These are phyloP conservation scores for Terebella lapidaria DNA, from an alignment of 2,888 invertebrate genomes.

Conservation along the genomic window DNA sequence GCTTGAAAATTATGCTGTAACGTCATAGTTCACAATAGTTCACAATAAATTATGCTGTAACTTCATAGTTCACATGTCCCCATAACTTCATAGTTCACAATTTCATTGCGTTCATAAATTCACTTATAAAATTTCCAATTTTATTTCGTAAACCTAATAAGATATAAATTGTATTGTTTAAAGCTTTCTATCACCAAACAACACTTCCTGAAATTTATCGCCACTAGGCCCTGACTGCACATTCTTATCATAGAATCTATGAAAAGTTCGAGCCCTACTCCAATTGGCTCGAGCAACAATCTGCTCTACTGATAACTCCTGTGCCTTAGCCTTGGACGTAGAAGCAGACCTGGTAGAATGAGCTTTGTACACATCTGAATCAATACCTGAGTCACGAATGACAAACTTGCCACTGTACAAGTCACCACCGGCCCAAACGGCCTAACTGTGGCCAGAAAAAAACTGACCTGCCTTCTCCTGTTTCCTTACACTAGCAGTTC, in stretches of 20 bases:
- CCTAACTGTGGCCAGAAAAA: neutral
- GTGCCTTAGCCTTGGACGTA: neutral
- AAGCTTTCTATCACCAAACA: too few species aligned
- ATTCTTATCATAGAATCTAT: neutral
- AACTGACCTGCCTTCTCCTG: neutral
- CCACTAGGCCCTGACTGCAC: too few species aligned
- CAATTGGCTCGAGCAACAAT: neutral
- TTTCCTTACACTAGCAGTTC: neutral
- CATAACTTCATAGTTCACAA: too few species aligned
- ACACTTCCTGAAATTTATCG: too few species aligned
- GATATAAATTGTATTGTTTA: too few species aligned
- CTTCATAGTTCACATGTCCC: too few species aligned
- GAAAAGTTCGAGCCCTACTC: neutral
- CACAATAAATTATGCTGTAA: too few species aligned
- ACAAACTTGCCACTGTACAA: neutral
- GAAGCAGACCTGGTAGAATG: conserved; percentile 6
- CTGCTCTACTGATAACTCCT: neutral
- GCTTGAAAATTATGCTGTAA: too few species aligned
- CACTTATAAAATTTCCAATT: too few species aligned
- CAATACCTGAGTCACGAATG: neutral
- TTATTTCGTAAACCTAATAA: too few species aligned
- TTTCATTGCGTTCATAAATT: too few species aligned
- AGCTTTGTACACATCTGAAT: neutral
- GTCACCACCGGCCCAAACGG: neutral
- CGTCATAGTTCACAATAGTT: too few species aligned